These are phyloP conservation scores for Dryococelus australis DNA, from an alignment of 2,888 invertebrate genomes.

Conservation along the genomic window DNA sequence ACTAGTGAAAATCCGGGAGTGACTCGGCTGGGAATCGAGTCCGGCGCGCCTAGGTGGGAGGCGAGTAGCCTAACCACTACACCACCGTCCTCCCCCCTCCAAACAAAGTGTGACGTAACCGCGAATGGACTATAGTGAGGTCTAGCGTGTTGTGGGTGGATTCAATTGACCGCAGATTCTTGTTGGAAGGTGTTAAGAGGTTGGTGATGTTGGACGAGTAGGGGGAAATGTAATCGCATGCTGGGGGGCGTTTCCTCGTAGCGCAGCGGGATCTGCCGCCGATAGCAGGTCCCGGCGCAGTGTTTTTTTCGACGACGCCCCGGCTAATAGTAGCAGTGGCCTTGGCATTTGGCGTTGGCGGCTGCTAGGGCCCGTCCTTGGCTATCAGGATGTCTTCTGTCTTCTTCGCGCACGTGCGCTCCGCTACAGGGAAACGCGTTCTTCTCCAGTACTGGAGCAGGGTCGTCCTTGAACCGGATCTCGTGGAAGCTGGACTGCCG, in stretches of 20 bases:
- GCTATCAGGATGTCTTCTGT: conserved; percentile 16
- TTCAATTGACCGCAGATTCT: neutral
- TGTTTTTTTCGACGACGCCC: neutral
- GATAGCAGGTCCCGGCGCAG: neutral
- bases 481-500: no score
- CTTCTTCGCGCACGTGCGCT: neutral
- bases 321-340: neutral
- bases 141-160: neutral
- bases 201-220: neutral
- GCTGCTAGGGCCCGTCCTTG: neutral
- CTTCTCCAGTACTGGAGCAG: no score
- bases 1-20: no score
- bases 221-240: neutral
- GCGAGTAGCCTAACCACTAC: no score
- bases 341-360: neutral
- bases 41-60: no score
- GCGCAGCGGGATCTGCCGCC: neutral
- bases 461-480: no score
- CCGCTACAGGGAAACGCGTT: neutral
- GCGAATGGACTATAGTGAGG: no score
- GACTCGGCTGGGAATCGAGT: no score
- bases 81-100: no score
- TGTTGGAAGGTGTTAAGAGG: neutral
- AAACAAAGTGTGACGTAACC: no score
- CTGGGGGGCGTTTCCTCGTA: neutral